Evolutionary conservation across 2,113 vertebrate genomes (phyloP).

Genomic region (Spea bombifrons): DNA sequence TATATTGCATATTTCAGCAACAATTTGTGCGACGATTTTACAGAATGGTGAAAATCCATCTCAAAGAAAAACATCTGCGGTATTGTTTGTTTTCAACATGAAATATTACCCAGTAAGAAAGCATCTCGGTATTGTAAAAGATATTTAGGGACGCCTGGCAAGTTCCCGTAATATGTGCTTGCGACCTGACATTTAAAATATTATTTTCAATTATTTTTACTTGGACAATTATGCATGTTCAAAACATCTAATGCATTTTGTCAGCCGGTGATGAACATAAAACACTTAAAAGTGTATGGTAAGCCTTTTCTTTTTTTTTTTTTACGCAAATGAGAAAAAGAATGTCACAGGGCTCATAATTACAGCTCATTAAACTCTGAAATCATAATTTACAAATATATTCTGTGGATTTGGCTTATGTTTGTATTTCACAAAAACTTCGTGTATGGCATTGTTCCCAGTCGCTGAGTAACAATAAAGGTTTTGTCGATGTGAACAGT

Average conservation of each 20-base stretch:
- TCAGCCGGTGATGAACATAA: conserved; percentile 64
- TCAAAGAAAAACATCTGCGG: conserved; percentile 4
- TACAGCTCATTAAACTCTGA: conserved; percentile 64
- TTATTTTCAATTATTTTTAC: conserved; percentile 70
- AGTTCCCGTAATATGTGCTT: conserved; percentile 54
- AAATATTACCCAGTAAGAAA: conserved; percentile 55
- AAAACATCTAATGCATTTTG: conserved; percentile 62
- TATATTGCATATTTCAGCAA: neutral
- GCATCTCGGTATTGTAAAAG: conserved; percentile 51
- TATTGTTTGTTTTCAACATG: conserved; percentile 51
- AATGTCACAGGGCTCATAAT: conserved; percentile 62
- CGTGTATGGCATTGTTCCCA: conserved; percentile 49
- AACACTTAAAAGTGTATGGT: conserved; percentile 58
- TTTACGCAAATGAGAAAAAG: conserved; percentile 55
- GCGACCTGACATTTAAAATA: conserved; percentile 65
- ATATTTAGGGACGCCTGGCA: conserved; percentile 57
- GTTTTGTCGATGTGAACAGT: conserved; percentile 7
- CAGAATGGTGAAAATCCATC: neutral
- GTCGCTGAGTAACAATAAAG: conserved; percentile 19
- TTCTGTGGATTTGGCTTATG: conserved; percentile 59
- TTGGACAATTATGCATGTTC: conserved; percentile 67
- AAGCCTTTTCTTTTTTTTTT: conserved; percentile 54
- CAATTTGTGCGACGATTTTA: neutral
- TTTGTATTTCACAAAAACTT: conserved; percentile 41
- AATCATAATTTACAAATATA: conserved; percentile 58